Evolutionary conservation across 2,797 vertebrate genomes (phyloP).

Genomic region (Etheostoma perlongum): DNA sequence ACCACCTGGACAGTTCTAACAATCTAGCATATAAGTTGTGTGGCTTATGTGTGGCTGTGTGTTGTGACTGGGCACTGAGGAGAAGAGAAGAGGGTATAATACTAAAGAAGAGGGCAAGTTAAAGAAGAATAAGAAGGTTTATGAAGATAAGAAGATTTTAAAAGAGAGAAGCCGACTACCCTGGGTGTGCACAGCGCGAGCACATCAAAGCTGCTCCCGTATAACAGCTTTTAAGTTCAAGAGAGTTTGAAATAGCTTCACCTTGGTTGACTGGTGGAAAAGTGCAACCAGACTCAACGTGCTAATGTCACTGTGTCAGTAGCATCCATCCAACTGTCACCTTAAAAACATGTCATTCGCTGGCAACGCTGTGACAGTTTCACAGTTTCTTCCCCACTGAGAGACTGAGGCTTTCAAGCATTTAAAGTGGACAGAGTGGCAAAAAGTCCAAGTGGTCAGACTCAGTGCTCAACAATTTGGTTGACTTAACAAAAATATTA

Average conservation of each 20-base stretch:
- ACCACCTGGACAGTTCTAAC: background rate
- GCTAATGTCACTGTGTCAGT: slow-evolving; percentile 40
- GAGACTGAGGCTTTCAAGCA: slow-evolving; percentile 12
- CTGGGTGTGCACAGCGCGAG: background rate
- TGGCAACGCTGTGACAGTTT: slow-evolving; percentile 1
- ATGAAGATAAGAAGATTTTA: slow-evolving; percentile 26
- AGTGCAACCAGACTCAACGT: slow-evolving; percentile 17
- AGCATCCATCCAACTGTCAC: slow-evolving; percentile 17
- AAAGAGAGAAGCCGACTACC: slow-evolving; percentile 4
- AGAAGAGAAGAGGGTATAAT: background rate
- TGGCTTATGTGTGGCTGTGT: background rate
- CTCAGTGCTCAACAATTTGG: slow-evolving; percentile 26
- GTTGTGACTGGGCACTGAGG: background rate
- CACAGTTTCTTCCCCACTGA: slow-evolving; percentile 7
- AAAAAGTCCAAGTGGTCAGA: slow-evolving; percentile 31
- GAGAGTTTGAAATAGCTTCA: slow-evolving; percentile 66
- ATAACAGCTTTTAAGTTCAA: slow-evolving; percentile 45
- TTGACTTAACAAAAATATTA: slow-evolving; percentile 62
- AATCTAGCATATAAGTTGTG: background rate
- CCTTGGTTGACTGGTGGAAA: slow-evolving; percentile 19
- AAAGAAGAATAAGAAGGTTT: slow-evolving; percentile 1
- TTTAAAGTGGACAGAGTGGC: slow-evolving; percentile 23
- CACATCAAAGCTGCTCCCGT: slow-evolving; percentile 28
- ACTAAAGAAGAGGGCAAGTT: background rate
- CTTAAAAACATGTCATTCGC: slow-evolving; percentile 21